Base-by-base conservation (phyloP, 2,888 invertebrate species). In the Chydorus sphaericus region DNA sequence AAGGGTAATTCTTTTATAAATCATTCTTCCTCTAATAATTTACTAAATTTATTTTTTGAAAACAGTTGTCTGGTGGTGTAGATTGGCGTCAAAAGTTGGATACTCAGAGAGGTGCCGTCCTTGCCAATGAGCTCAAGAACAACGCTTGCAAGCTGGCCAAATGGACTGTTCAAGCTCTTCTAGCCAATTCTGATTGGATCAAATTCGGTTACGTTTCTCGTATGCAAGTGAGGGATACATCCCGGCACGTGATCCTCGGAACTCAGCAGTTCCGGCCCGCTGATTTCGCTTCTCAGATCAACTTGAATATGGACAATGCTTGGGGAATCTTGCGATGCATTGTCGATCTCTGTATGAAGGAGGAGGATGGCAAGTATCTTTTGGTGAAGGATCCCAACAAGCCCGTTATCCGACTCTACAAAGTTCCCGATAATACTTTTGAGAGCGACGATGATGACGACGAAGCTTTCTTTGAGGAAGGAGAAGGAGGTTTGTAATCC, bases 191-290 rank as follows among this genome's bases (percentile, higher is more conserved):
- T 5, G 94, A 97, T 74, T 91, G 93, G 71, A 81, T 98, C 63
- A 98, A 98, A 74, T 90, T 98, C 72, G 98, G 97, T 65, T 98
- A 96, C 73, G 98, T 98, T n/a, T 96, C 96, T 1, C 84, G 98
- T 59, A 79, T 85, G 3, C 87, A 88, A 68, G 85, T 91, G 8
- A 82, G 93, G 36, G 97, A 97, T 73, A 90, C 93, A 61, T 83
- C 91, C 60, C 91, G 92, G 58, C 97, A 97, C 71, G 92, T 94
- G 49, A 92, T 97, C 65, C 77, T 97, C 61, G 96, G 94, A 61
- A 92, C 91, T 29, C 96, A 96, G 71, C 96, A 96, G 73, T 97
- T 94, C 74, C 94, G 93, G 70, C 98, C 98, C 11, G 84, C 85
- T 67, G 97, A 98, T 75, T 98, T 98, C 71, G 97, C 97, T 11